Evolutionary conservation across 2,113 vertebrate species (phyloP), one percentile per base, ranked within the genome.

Genomic region (Xenus cinereus): DNA sequence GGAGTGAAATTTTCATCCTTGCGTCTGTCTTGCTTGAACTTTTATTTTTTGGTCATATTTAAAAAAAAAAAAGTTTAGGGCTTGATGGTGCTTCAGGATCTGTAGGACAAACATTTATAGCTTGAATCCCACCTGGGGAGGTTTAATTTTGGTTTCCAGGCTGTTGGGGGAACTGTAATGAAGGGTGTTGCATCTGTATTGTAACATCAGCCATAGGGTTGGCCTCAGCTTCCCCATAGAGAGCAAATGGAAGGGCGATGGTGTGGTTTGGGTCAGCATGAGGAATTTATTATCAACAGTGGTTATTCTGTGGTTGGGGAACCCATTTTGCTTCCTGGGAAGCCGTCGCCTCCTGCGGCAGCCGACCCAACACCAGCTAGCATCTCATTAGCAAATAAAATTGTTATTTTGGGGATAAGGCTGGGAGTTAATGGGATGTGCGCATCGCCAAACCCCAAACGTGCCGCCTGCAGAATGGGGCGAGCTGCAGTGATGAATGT

Each of bases 341-440:
- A 67, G 18, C 43, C 1, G 0, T 11, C 4, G 14, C 83, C 71
- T 74, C 2, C 0, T 10, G 50, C 68, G 48, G 78, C 69, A 16
- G 57, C n/a, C 66, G 53, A 0, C 60, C 63, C 41, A 74, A 13
- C 37, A 5, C 60, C 14, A 30, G 39, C 76, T 3, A 51, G 80
- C 89, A 24, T 18, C 93, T 97, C 96, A 94, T 97, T 95, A 97
- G 84, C 92, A 90, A 97, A 96, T 95, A 63, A 95, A 95, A 92
- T 89, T 23, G 92, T 95, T 96, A 74, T 95, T 95, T 96, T 95
- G 7, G 2, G 90, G 46, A 67, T 66, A 78, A 91, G 11, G 75
- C 81, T 18, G 87, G 1, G 19, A 89, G 89, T 62, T 75, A 85
- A 96, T 92, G 87, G 16, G 91, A 89, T 62, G 79, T 30, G 83